Conservation (phyloP, 2,888 invertebrate species). For the Plagodis dolabraria region DNA sequence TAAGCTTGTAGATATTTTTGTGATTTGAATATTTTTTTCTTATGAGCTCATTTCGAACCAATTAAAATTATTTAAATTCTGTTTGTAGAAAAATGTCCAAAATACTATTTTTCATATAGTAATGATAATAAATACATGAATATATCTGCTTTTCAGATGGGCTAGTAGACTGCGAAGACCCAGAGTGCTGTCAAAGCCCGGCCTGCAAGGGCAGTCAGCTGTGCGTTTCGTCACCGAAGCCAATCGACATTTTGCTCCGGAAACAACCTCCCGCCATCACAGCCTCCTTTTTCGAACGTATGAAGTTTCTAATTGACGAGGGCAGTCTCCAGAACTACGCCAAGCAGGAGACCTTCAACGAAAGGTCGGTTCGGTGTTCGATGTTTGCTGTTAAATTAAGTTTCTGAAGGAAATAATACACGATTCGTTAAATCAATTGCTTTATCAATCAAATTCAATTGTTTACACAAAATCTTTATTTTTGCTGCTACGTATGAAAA, state of each 20-base stretch:
- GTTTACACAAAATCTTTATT: no score
- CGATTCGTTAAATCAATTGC: conserved; percentile 34
- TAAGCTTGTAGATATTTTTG: no score
- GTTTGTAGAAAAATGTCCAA: no score
- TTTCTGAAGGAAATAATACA: conserved; percentile 10
- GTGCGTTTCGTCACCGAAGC: conserved; percentile 97
- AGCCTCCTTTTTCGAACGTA: conserved; percentile 98
- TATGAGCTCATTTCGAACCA: no score
- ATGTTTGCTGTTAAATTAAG: conserved; percentile 45
- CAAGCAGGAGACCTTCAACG: conserved; percentile 97
- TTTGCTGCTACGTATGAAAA: no score
- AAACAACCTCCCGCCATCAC: conserved; percentile 98
- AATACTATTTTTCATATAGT: neutral
- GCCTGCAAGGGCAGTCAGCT: conserved; percentile 94
- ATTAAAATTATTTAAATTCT: no score
- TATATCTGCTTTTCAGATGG: conserved; percentile 88
- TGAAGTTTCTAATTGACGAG: conserved; percentile 99
- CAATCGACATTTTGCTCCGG: conserved; percentile 96
- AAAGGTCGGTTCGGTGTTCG: conserved; percentile 91
- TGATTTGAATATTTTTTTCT: no score
- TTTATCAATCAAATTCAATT: no score
- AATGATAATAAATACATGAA: conserved; percentile 1
- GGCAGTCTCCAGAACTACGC: conserved; percentile 99
- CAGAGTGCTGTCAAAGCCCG: conserved; percentile 96
- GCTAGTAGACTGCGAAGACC: conserved; percentile 98